A percentile compares a stretch with the other conserved stretches of the same genome.
Conservation (phyloP, 2,113 vertebrate species). For the Alexandromys fortis region DNA sequence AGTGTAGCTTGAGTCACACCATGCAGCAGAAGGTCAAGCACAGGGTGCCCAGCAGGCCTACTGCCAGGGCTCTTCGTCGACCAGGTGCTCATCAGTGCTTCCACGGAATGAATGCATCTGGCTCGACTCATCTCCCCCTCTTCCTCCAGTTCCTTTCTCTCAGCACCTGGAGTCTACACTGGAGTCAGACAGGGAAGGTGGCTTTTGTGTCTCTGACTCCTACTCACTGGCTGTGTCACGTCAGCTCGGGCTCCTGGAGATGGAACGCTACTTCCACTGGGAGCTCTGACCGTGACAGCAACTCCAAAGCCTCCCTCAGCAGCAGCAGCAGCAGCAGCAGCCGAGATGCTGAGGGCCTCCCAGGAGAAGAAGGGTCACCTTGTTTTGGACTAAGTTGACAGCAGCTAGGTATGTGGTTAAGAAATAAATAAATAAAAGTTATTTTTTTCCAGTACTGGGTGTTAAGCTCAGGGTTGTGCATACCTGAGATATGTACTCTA, state of each 20-base stretch:
- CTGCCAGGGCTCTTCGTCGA: background rate
- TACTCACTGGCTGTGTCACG: background rate
- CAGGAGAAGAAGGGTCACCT: background rate
- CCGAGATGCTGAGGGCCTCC: background rate
- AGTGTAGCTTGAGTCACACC: background rate
- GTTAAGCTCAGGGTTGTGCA: background rate
- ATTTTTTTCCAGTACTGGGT: background rate
- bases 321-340: background rate
- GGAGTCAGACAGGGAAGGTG: background rate
- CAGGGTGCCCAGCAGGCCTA: background rate
- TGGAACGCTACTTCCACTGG: background rate
- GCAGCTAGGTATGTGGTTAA: background rate
- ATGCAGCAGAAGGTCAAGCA: background rate
- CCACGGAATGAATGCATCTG: background rate
- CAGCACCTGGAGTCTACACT: background rate
- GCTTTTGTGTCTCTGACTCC: background rate
- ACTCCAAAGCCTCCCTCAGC: background rate
- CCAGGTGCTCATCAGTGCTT: background rate
- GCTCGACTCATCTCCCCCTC: background rate
- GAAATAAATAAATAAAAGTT: background rate
- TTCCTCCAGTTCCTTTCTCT: background rate
- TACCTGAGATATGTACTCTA: background rate
- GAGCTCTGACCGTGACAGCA: background rate
- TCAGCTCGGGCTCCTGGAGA: background rate
- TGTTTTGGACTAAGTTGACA: slow-evolving; percentile 20